These are phyloP conservation scores for Drosophila nebulosa DNA, from an alignment of 1,140 invertebrate genomes.

Conservation along the genomic window DNA sequence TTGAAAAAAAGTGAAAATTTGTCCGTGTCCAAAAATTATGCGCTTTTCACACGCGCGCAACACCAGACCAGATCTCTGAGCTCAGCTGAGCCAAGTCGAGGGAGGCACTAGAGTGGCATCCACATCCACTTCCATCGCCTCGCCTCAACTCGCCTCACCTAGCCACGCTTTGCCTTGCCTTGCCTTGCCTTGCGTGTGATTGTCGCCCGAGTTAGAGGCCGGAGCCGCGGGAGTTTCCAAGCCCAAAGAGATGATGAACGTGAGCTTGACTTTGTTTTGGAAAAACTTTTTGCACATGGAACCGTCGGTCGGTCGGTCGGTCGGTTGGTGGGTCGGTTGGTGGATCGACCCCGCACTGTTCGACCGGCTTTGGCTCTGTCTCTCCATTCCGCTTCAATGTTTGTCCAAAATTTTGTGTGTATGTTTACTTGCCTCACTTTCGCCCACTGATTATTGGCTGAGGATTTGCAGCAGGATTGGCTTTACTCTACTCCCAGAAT, in stretches of 20 bases:
- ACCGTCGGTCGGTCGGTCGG: conserved; percentile 30
- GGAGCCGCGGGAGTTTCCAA: conserved; percentile 2
- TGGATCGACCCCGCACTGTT: conserved; percentile 2
- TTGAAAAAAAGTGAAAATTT: conserved; percentile 75
- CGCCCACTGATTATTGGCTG: not conserved
- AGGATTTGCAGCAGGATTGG: not conserved
- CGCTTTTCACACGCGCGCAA: conserved; percentile 73
- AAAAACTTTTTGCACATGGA: conserved; percentile 55
- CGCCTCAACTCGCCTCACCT: conserved; percentile 13
- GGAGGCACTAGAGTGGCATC: not conserved
- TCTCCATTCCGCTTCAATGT: too few relatives aligned
- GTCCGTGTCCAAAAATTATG: conserved; percentile 80
- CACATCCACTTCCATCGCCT: not conserved
- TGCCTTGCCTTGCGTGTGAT: conserved; percentile 61
- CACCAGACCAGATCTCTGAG: conserved; percentile 10
- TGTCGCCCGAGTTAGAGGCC: conserved; percentile 41
- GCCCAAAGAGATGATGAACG: conserved; percentile 33
- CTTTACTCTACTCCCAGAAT: too few relatives aligned
- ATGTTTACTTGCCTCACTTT: conserved; percentile 19
- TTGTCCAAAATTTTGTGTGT: too few relatives aligned
- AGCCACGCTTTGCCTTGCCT: conserved; percentile 42
- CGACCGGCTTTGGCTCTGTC: conserved; percentile 3
- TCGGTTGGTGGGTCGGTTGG: too few relatives aligned
- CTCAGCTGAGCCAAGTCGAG: not conserved
- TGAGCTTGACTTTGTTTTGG: conserved; percentile 46